phyloP scores from a whole-genome alignment of 2,888 invertebrate species.

The Cryptocephalus moraei region DNA sequence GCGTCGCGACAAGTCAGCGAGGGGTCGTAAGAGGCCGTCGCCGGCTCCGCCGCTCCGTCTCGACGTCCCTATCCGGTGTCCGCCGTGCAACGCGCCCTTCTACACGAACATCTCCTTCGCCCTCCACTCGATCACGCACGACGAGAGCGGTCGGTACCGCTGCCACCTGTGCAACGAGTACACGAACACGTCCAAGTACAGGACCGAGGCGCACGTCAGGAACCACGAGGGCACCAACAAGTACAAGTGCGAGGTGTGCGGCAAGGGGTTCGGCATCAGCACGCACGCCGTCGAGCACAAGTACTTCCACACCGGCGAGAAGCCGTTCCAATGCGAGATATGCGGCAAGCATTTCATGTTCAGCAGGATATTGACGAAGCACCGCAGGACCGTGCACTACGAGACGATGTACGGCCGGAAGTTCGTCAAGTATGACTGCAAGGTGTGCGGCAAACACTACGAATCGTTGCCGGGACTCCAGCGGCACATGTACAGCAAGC shows the following conservation, averaged over 20 bases:
- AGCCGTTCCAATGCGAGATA: constrained; percentile 43
- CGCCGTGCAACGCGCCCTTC: constrained; percentile 42
- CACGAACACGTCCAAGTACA: constrained; percentile 25
- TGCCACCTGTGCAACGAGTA: constrained; percentile 29
- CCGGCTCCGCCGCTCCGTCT: constrained; percentile 9
- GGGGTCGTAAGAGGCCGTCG: not conserved
- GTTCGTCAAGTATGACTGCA: constrained; percentile 31
- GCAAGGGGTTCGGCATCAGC: constrained; percentile 24
- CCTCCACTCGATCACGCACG: constrained; percentile 24
- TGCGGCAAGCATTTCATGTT: constrained; percentile 41
- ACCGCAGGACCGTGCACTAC: constrained; percentile 39
- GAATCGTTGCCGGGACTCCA: constrained; percentile 27
- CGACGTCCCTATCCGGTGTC: constrained; percentile 38
- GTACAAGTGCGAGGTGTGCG: constrained; percentile 26
- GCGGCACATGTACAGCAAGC: constrained; percentile 24
- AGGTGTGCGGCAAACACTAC: constrained; percentile 33
- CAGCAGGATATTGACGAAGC: constrained; percentile 39
- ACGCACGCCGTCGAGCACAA: constrained; percentile 26
- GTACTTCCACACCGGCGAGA: constrained; percentile 27
- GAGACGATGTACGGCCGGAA: constrained; percentile 30
- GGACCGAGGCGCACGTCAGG: constrained; percentile 32
- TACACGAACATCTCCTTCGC: constrained; percentile 28
- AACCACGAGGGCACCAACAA: constrained; percentile 38
- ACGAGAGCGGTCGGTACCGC: constrained; percentile 17
- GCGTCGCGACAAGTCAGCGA: too few relatives aligned